Base-by-base conservation (phyloP, 2,888 invertebrate species). In the Bombylius major region DNA sequence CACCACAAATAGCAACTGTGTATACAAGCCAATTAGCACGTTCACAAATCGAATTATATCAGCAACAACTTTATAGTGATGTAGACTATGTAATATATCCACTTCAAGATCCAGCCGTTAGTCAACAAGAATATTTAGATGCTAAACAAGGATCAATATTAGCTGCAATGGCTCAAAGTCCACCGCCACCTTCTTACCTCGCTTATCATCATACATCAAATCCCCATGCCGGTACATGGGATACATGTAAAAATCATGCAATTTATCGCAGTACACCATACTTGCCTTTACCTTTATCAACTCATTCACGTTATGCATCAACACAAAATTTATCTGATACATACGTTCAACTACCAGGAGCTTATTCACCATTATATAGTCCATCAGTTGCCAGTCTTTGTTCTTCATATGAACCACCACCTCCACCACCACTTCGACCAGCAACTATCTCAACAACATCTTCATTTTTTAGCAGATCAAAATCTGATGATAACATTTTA, bases 21-120 rank as follows among this genome's bases (percentile, higher is more conserved):
- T 85, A 84, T 64, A 80, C 83, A 44, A 82, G 81, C 63, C 84
- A 86, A 64, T 73, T 86, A 48, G 83, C 84, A 0, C 76, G 83
- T 23, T 83, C 84, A 33, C 91, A 90, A 68, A 85, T 91, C 59
- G 89, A 90, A 61, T 86, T 89, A 66, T 93, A 90, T 66, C 88
- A 90, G 65, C 89, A 90, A 67, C 92, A 92, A 68, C 78, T 93
- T 56, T 90, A 89, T 66, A 92, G 92, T 59, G 92, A 93, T 67
- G 89, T 90, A 5, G 92, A 93, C 72, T 93, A 90, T 67, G 92
- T 93, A 8, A 89, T 92, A 70, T 93, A 91, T 67, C 92, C 92
- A 0, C 72, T 91, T 59, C 91, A 91, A 73, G 92, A 93, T 72
- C 91, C 92, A 11, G 85, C 89, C 0, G 81, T 92, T 50, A 91